Base-by-base conservation (phyloP, 2,888 invertebrate genomes). In the Sphaerophoria rueppellii region DNA sequence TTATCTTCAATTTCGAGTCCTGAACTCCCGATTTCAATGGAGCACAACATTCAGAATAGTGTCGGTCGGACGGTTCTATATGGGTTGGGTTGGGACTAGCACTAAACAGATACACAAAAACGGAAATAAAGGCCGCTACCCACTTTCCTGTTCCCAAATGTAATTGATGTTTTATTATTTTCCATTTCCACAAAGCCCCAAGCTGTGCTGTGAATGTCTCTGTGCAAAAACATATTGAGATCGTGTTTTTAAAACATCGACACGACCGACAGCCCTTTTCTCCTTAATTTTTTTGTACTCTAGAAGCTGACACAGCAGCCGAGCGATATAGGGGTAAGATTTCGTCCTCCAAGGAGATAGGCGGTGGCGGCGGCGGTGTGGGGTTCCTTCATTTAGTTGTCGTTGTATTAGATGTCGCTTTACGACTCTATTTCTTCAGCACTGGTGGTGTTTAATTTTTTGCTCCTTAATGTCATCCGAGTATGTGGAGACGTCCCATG, bases 401-500 rank as follows among this genome's bases (percentile, higher is more conserved):
- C 63, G 34, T 65, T 65, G 50, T 67, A 54, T 43, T 70, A 24
- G 50, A 43, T 40, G 61, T 75, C 14, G 74, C 70, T 76, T 77
- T 81, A 76, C 65, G 82, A 83, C 75, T 73, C 67, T 86, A 82
- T 86, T 86, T 78, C 54, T 67, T 46, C 85, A 89, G 89, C 89
- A 89, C 89, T 89, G 88, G 89, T 87, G 89, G 88, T 89, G 88
- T 88, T 89, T 88, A 82, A 85, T 80, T 79, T 86, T 83, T 74
- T 71, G 55, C 52, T 73, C 16, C 57, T 73, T 65, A 65, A 50
- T 69, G 75, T 63, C 85, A 76, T 76, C 71, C 77, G 74, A 78
- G 72, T 74, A 73, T 35, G 50, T 52, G 37, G 16, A 11, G 54
- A 76, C 61, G 63, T 16, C 48, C 46, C 63, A 11, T 50, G 40